Percentiles rank a stretch among this genome's conserved stretches.
phyloP scores from a whole-genome alignment of 2,113 vertebrate genomes.

The Rhea americana region DNA sequence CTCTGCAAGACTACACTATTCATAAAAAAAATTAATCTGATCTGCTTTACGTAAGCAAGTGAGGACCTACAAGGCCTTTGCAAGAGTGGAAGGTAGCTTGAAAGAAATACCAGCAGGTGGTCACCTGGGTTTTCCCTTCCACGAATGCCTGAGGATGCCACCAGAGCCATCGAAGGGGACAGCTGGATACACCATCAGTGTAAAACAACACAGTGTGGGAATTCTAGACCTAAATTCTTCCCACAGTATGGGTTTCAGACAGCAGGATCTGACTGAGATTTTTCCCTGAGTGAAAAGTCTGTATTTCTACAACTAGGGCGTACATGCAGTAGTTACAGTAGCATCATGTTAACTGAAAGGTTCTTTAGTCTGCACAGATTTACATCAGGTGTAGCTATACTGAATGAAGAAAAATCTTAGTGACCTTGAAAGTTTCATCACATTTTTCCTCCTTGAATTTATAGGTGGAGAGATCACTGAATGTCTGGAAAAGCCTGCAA shows the following conservation, averaged over 20 bases:
- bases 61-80: background rate
- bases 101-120: background rate
- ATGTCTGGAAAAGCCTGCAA: background rate
- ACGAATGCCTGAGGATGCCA: background rate
- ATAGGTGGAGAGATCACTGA: background rate
- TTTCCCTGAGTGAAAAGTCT: background rate
- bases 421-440: background rate
- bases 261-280: background rate
- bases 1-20: background rate
- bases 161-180: background rate
- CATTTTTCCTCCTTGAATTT: background rate
- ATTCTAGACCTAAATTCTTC: background rate
- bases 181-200: background rate
- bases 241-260: background rate
- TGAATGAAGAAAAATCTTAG: background rate
- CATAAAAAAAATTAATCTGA: background rate
- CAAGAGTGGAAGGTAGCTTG: background rate
- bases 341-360: background rate
- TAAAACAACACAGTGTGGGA: rapidly evolving
- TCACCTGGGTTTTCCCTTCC: background rate
- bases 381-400: background rate
- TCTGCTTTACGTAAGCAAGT: background rate
- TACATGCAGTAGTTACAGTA: background rate
- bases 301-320: background rate
- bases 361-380: background rate